Evolutionary conservation across 2,113 vertebrate genomes (phyloP).

Genomic region (Erythrolamprus reginae): DNA sequence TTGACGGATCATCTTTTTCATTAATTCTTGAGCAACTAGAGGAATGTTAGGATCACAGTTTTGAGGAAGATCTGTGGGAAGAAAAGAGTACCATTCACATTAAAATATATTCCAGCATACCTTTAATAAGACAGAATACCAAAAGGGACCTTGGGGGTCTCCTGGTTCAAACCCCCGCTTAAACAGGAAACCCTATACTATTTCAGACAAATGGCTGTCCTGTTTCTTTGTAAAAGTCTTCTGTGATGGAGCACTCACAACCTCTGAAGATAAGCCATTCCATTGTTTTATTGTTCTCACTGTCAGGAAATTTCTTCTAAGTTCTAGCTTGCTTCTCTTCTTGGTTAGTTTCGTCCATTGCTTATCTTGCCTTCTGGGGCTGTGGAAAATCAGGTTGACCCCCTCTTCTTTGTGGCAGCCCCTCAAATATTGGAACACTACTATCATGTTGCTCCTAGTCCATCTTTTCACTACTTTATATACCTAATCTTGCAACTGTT

Average conservation of each 20-base stretch:
- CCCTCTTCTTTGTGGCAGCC: not conserved
- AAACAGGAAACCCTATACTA: not conserved
- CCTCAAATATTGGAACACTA: not conserved
- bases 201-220: not conserved
- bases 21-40: constrained; percentile 95
- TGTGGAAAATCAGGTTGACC: no score
- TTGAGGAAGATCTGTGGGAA: constrained; percentile 84
- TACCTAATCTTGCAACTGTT: not conserved
- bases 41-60: constrained; percentile 97
- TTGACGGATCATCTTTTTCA: constrained; percentile 98
- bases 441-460: not conserved
- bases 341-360: not conserved
- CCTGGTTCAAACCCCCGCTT: not conserved
- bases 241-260: not conserved
- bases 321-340: not conserved
- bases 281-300: not conserved
- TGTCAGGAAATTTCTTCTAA: not conserved
- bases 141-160: no score
- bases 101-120: not conserved
- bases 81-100: constrained; percentile 48
- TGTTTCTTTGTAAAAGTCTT: not conserved
- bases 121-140: not conserved
- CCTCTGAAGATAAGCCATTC: not conserved
- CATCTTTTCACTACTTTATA: not conserved
- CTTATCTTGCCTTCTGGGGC: not conserved